These are phyloP conservation scores for Macaca nemestrina DNA, from an alignment of 2,113 vertebrate genomes.

Conservation along the genomic window DNA sequence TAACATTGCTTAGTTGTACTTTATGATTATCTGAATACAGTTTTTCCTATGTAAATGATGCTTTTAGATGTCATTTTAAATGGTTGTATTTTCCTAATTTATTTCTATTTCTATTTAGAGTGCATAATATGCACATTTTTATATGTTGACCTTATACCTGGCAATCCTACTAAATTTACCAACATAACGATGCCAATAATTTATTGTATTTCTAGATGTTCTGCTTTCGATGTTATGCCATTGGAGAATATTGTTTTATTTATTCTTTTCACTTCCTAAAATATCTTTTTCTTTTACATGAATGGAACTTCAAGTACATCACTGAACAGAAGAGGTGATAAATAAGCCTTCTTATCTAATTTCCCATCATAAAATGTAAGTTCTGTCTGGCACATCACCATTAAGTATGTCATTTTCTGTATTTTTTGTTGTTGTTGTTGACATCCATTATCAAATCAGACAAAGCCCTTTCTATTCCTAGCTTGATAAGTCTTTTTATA, in stretches of 20 bases:
- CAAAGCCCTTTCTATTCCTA: not conserved
- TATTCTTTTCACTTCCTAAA: not conserved
- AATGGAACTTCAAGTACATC: not conserved
- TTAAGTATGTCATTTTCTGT: not conserved
- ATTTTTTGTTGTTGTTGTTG: not conserved
- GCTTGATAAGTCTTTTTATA: not conserved
- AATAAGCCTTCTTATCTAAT: not conserved
- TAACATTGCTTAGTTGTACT: not conserved
- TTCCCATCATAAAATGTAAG: not conserved
- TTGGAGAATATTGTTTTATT: not conserved
- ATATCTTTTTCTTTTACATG: not conserved
- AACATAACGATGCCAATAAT: not conserved
- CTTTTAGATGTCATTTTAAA: not conserved
- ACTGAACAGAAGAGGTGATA: not conserved
- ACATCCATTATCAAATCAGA: not conserved
- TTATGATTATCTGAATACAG: not conserved
- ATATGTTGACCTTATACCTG: not conserved
- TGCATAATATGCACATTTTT: not conserved
- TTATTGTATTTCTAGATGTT: not conserved
- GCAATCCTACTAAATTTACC: not conserved
- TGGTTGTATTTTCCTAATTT: not conserved
- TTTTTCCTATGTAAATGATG: not conserved
- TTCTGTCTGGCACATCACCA: not conserved
- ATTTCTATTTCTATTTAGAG: not conserved
- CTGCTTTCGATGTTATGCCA: not conserved